Base-by-base conservation (phyloP, 2,113 vertebrate genomes). In the Empidonax traillii region DNA sequence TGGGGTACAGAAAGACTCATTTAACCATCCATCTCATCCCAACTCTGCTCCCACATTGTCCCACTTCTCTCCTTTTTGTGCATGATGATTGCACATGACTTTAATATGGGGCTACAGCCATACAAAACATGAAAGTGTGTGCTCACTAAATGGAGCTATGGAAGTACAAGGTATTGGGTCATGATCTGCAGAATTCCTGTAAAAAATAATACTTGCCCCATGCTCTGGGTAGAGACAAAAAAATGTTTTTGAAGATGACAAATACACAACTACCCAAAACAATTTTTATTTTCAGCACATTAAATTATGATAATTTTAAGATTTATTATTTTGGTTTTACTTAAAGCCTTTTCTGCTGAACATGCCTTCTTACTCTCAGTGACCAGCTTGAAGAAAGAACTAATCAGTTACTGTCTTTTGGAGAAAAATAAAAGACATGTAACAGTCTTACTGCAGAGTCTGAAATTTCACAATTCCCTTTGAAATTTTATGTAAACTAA, bases 1-100 rank as follows among this genome's bases (percentile, higher is more conserved):
- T 0, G 1, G 4, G 23, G n/a, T 3, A 4, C 16, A 15, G 71
- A 78, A 74, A 43, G 14, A 16, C 6, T 55, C 69, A 15, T 10
- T 25, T 9, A 33, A 25, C 7, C 8, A 66, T 12, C 20, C 46
- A 10, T 43, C 10, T 39, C 33, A 41, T 13, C 33, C 28, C 25
- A 31, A 28, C 19, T 21, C 19, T 65, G 61, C 10, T 56, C 18
- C 44, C 12, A 55, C 5, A 3, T 10, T 21, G 35, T n/a, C 20
- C 6, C 11, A 5, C 23, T 66, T 56, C 30, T 33, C 51, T 75
- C 25, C 41, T n/a, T 10, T n/a, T 25, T 49, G 35, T 28, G 49
- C 47, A 21, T 2, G 3, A 16, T 44, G 27, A 35, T 44, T 30
- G 19, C 39, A 35, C 2, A 2, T 28, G 25, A 33, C 44, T 19